Evolutionary conservation across 2,888 invertebrate genomes (phyloP), one percentile per base, ranked within the genome.

Genomic region (Pocota personata): DNA sequence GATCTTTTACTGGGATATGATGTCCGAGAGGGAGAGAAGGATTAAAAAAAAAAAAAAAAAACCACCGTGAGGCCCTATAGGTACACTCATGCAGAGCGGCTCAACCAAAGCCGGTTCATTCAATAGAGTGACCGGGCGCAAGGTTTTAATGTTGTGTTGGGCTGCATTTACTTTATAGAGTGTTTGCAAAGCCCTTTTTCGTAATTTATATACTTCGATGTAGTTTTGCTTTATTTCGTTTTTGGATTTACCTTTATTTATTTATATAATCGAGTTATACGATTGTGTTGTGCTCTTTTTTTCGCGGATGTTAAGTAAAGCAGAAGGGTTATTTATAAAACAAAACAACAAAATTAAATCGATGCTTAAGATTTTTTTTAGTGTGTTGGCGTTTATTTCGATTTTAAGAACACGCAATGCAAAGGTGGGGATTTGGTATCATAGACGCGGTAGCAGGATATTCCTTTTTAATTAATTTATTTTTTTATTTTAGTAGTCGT

Each of bases 171-270:
- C 87, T 88, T 88, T 88, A 88, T 88, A 88, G 87, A 87, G 88
- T 88, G 88, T 88, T 87, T 78, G 79, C 48, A 83, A 86, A 67
- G 71, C 78, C 86, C 82, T 88, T 87, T 87, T 87, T 83, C 48
- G 87, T 88, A 87, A 88, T 88, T 88, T 88, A 88, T 88, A 88
- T 87, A 88, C 87, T 88, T 66, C 67, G 50, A 32, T 60, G 52
- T 37, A 80, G 79, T 84, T 82, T 84, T 84, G 84, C 69, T 84
- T 80, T 84, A 80, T 84, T 75, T 84, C 79, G 62, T 71, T 64
- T 64, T 75, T 57, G 58, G 69, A 73, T 73, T 71, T 82, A 64
- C 62, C 73, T 80, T 80, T 80, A 76, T 86, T 86, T 80, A 80
- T 86, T 75, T 80, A 67, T 40, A 58, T 80, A 80, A 80, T 86